Evolutionary conservation across 2,888 invertebrate species (phyloP), one percentile per base, ranked within the genome.

Genomic region (Drosophila trichaetosa): DNA sequence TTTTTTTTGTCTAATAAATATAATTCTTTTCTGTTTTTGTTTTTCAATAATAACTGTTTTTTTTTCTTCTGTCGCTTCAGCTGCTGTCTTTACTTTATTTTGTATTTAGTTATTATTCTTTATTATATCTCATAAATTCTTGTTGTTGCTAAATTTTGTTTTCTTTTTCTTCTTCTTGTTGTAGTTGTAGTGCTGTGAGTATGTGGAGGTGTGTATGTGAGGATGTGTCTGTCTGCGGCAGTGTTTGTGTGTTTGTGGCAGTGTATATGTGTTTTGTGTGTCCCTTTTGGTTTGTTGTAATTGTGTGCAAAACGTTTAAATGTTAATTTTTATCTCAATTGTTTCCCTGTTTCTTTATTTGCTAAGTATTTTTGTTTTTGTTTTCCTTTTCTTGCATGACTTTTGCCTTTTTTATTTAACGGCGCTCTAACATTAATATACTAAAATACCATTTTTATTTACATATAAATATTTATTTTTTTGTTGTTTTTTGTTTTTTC

Each of bases 311-410:
- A 85, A 87, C 79, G 89, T 85, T 85, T 85, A 76, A 87, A 87
- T 85, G 89, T 84, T 84, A 87, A 84, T 89, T 90, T 91, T 87
- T 91, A 80, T 86, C 83, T 90, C 79, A 88, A 89, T 89, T 91
- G 85, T 91, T 90, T 90, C 91, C 91, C 90, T 90, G 92, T 90
- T 85, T 91, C 76, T 87, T 90, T 86, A 87, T 90, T 87, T 90
- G 77, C 87, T 89, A 86, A 86, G 74, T 90, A 80, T 81, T 87
- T 73, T 62, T 74, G 52, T 48, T 69, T 46, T 69, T 69, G 62
- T 46, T 70, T 74, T 63, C 71, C n/a, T 59, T 60, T 72, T 63
- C 69, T 66, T 58, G 51, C 64, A 60, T 80, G 65, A 76, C 73
- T 73, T 72, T 61, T 69, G 81, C 74, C 68, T 66, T 67, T 68